phyloP scores from a whole-genome alignment of 2,888 invertebrate genomes.

The Leptarthrus brevirostris region DNA sequence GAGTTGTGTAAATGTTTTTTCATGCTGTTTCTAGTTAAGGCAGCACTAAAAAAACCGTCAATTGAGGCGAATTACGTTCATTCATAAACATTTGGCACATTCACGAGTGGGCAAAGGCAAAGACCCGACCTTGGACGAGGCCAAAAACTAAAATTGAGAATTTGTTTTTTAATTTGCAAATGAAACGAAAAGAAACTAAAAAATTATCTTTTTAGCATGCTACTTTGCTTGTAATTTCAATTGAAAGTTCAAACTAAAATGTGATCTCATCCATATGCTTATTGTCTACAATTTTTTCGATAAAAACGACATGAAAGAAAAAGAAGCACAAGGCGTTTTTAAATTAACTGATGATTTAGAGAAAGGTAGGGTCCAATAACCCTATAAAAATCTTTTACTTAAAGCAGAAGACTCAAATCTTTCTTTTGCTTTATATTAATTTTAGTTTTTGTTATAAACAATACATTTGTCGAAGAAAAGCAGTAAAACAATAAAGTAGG shows the following conservation, averaged over 20 bases:
- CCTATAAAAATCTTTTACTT: too few relatives aligned
- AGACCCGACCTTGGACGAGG: slow-evolving; percentile 49
- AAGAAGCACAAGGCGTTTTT: too few relatives aligned
- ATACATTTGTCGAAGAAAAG: too few relatives aligned
- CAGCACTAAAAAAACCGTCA: slow-evolving; percentile 19
- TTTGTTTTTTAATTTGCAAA: not conserved
- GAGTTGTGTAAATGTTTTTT: not conserved
- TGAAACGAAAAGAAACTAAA: slow-evolving; percentile 6
- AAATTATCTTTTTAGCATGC: too few relatives aligned
- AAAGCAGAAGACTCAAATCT: too few relatives aligned
- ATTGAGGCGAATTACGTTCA: slow-evolving; percentile 51
- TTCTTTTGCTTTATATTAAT: too few relatives aligned
- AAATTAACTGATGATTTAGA: too few relatives aligned
- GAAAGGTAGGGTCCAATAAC: too few relatives aligned
- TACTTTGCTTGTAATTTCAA: not conserved
- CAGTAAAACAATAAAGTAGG: too few relatives aligned
- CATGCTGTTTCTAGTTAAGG: not conserved
- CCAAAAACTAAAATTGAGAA: slow-evolving; percentile 33
- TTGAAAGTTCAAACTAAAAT: slow-evolving; percentile 3
- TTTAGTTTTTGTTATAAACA: too few relatives aligned
- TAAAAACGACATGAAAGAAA: not conserved
- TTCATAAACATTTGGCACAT: slow-evolving; percentile 53
- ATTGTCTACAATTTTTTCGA: not conserved
- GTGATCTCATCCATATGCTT: slow-evolving; percentile 26
- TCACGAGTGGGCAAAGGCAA: slow-evolving; percentile 34